Conservation (phyloP, 2,113 vertebrate genomes). For the Stigmatopora argus region DNA sequence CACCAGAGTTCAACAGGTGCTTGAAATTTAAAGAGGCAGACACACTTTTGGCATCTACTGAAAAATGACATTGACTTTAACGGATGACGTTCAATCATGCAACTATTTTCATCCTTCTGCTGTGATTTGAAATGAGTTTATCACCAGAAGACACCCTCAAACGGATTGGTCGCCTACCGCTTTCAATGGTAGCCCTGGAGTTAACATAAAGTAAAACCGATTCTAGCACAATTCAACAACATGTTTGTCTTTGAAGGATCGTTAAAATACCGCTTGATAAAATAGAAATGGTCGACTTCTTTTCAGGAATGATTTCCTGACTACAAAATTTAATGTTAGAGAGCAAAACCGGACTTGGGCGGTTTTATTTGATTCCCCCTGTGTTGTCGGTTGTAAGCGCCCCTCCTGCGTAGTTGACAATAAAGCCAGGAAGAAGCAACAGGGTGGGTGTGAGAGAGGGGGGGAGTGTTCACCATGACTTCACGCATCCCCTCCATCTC, state of each 20-base stretch:
- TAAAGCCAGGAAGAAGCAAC: conserved; percentile 33
- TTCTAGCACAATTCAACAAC: too few relatives aligned
- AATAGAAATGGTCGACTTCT: background rate
- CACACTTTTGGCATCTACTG: conserved; percentile 4
- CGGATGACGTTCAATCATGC: too few relatives aligned
- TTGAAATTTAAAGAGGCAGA: conserved; percentile 68
- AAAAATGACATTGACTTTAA: too few relatives aligned
- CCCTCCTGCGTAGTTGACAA: conserved; percentile 28
- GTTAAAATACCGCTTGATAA: background rate
- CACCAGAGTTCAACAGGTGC: conserved; percentile 61
- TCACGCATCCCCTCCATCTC: conserved; percentile 53
- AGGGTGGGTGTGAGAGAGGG: conserved; percentile 14
- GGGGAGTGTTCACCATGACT: conserved; percentile 1
- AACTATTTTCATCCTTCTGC: too few relatives aligned
- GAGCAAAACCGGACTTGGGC: background rate
- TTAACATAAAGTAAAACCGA: too few relatives aligned
- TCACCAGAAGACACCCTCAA: too few relatives aligned
- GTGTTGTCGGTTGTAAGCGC: background rate
- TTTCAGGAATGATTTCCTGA: background rate
- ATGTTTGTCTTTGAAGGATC: background rate
- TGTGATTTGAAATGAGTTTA: too few relatives aligned
- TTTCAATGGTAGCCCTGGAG: too few relatives aligned
- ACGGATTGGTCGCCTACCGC: too few relatives aligned
- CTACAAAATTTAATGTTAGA: background rate
- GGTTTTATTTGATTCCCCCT: background rate